Evolutionary conservation across 1,140 invertebrate species (phyloP), one percentile per base, ranked within the genome.

Genomic region (Daktulosphaira vitifoliae): DNA sequence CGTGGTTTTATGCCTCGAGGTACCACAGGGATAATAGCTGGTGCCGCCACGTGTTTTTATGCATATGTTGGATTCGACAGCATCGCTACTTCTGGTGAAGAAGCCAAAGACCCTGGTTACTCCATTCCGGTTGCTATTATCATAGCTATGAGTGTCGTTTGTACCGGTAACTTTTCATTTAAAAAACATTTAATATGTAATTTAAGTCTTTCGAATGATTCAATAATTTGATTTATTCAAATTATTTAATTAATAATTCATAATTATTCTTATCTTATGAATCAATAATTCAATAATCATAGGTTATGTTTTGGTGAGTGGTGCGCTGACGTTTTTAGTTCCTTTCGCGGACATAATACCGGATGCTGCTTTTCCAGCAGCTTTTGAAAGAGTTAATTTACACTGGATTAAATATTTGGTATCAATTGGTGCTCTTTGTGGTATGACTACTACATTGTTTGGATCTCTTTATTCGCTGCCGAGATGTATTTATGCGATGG

Each of bases 11-110:
- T 92, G 68, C 90, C 92, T 0, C 91, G 79, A 71, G 89, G 89
- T n/a, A 79, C 88, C 56, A 78, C 78, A 2, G 89, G 90, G 5
- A 79, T 89, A 3, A 84, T 90, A 81, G 78, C 81, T 0, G 91
- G 90, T 0, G 91, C 91, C 0, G 90, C 90, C 0, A 91, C 88
- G 53, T 94, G 90, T 74, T 95, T 95, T 75, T 95, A 86, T 73
- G 90, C 90, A 29, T 93, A 92, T 72, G 89, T 93, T 8, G 90
- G 90, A 48, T 94, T 94, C 71, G 92, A 94, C 76, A 84, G 85
- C 51, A 84, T 94, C 49, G 90, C 91, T 13, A 91, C 90, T 44
- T 71, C 69, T 72, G 78, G 79, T 9, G 82, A 84, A 73, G 82
- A 85, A 73, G 82, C 81, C 0, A 76, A 78, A 67, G 82, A 83